Conservation (phyloP, 2,888 invertebrate genomes). For the Cheilosia vulpina region DNA sequence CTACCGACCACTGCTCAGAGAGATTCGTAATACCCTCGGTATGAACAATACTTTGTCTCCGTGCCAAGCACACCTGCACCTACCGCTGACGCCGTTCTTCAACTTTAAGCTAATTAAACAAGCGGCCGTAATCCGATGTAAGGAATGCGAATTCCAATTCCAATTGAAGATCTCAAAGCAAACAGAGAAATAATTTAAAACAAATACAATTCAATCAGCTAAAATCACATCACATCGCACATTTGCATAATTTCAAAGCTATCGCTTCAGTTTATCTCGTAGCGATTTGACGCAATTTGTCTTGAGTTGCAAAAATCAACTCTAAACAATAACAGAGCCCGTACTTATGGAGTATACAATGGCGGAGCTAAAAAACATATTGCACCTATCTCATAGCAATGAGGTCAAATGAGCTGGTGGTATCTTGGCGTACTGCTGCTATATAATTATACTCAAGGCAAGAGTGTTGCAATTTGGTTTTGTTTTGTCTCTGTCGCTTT, state of each 20-base stretch:
- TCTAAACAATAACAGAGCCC: constrained; percentile 52
- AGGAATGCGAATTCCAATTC: background rate
- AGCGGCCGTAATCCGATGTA: too few relatives aligned
- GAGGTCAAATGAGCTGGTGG: constrained; percentile 72
- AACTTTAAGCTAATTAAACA: too few relatives aligned
- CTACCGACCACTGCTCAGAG: too few relatives aligned
- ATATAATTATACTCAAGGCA: constrained; percentile 71
- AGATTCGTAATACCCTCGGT: too few relatives aligned
- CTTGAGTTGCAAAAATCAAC: constrained; percentile 69
- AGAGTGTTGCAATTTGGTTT: constrained; percentile 56
- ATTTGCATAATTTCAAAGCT: constrained; percentile 58
- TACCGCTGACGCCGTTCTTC: too few relatives aligned
- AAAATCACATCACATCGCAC: constrained; percentile 48
- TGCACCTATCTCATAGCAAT: constrained; percentile 72
- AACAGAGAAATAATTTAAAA: background rate
- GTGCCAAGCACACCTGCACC: too few relatives aligned
- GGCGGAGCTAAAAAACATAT: constrained; percentile 63
- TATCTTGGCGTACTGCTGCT: constrained; percentile 54
- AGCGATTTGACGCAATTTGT: constrained; percentile 70
- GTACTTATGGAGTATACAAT: constrained; percentile 38
- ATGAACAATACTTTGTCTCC: too few relatives aligned
- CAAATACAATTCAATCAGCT: constrained; percentile 49
- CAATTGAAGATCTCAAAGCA: background rate
- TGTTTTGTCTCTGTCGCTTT: constrained; percentile 5
- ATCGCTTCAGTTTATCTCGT: constrained; percentile 67